Percentiles rank a stretch among this genome's conserved stretches.
Conservation (phyloP, 1,140 invertebrate species). For the Tetranychus cinnabarinus region DNA sequence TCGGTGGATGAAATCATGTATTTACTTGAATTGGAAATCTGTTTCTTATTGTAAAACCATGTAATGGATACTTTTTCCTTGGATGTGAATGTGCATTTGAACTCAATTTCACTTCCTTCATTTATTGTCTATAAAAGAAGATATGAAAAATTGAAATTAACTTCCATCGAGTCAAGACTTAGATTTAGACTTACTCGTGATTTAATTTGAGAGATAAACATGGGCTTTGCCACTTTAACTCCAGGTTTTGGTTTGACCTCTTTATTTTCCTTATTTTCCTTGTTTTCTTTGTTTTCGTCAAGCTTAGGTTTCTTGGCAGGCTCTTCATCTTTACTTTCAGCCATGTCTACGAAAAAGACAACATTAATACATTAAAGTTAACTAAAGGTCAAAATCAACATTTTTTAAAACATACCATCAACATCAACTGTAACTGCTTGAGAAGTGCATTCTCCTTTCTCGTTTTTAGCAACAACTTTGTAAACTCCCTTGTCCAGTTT, state of each 20-base stretch:
- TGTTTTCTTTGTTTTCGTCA: conserved; percentile 6
- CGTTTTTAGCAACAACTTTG: conserved; percentile 70
- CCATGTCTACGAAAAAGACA: neutral
- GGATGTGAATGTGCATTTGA: conserved; percentile 31
- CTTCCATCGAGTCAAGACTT: no score
- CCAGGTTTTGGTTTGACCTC: neutral
- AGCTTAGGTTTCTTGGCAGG: neutral
- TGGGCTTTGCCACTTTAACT: conserved; percentile 3
- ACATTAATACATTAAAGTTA: neutral
- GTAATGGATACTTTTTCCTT: conserved; percentile 41
- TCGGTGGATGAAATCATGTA: conserved; percentile 51
- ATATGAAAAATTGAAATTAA: neutral
- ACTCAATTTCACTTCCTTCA: conserved; percentile 51
- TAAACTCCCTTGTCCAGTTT: conserved; percentile 60
- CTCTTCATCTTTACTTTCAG: neutral
- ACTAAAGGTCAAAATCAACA: neutral
- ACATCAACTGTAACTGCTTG: conserved; percentile 47
- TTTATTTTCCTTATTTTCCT: conserved; percentile 18
- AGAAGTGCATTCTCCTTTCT: conserved; percentile 75
- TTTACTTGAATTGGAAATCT: conserved; percentile 40
- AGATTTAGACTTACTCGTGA: neutral
- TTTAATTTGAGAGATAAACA: conserved; percentile 5
- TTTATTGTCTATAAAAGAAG: conserved; percentile 30
- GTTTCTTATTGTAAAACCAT: conserved; percentile 56
- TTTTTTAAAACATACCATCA: conserved; percentile 5